Percentiles rank a stretch among this genome's conserved stretches.
Evolutionary conservation across 2,113 vertebrate species (phyloP).

Genomic region (Rafetus swinhoei): DNA sequence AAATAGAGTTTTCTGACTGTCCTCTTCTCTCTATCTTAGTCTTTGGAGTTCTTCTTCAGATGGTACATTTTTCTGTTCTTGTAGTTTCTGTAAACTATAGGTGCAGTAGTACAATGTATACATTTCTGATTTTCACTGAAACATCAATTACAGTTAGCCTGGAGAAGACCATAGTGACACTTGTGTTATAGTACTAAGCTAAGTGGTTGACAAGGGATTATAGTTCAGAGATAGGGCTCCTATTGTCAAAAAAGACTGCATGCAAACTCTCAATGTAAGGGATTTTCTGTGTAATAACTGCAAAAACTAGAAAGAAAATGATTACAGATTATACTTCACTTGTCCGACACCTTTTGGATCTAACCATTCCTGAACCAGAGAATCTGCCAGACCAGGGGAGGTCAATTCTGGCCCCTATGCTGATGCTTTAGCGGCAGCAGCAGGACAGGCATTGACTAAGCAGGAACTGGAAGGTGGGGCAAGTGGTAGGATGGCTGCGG

Average conservation of each 20-base stretch:
- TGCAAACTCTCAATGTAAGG: not conserved
- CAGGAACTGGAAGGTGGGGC: no score
- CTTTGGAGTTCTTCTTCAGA: not conserved
- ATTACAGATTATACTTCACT: not conserved
- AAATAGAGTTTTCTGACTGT: rapidly evolving
- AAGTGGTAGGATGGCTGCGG: no score
- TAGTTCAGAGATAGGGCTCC: not conserved
- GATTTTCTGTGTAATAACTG: not conserved
- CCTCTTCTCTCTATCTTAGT: rapidly evolving
- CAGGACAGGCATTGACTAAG: no score
- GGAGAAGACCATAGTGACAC: not conserved
- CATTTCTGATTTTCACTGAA: rapidly evolving
- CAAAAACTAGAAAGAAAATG: not conserved
- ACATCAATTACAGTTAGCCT: not conserved
- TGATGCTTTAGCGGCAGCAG: no score
- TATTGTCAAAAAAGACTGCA: not conserved
- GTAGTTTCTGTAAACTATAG: not conserved
- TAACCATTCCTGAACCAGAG: no score
- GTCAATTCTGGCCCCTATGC: no score
- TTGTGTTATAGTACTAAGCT: not conserved
- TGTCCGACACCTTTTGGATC: no score
- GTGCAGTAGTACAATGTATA: rapidly evolving
- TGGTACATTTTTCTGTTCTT: not conserved
- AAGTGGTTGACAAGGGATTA: not conserved
- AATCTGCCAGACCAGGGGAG: no score